phyloP scores from a whole-genome alignment of 2,797 vertebrate species.

The Kryptopterus vitreolus region DNA sequence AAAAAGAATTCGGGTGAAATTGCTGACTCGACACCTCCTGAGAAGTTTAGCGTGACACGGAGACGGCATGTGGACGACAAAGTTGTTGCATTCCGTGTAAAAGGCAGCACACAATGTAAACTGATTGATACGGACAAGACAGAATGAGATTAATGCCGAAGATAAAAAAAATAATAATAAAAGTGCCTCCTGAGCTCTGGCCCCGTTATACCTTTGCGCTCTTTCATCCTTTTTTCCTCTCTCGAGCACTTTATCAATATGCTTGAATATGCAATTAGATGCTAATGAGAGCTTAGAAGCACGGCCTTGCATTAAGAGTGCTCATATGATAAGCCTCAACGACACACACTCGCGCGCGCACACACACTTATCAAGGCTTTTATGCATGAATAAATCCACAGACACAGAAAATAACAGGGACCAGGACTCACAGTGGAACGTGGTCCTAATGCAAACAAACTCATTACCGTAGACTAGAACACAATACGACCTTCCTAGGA shows the following conservation, averaged over 20 bases:
- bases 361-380: not conserved
- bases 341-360: constrained; percentile 12
- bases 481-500: constrained; percentile 10
- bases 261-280: constrained; percentile 34
- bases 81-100: constrained; percentile 16
- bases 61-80: not conserved
- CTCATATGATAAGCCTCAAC: constrained; percentile 29
- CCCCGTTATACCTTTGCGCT: not conserved
- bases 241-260: constrained; percentile 11
- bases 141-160: constrained; percentile 7
- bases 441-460: constrained; percentile 42
- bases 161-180: no score
- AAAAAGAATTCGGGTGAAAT: not conserved
- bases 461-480: constrained; percentile 29
- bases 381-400: constrained; percentile 19
- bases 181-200: not conserved
- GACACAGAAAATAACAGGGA: constrained; percentile 2
- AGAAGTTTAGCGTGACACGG: not conserved
- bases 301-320: constrained; percentile 26
- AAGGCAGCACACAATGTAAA: not conserved
- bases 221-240: not conserved
- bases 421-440: constrained; percentile 31
- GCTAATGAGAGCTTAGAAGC: constrained; percentile 38
- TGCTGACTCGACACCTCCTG: not conserved
- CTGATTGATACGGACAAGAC: constrained; percentile 13